phyloP scores from a whole-genome alignment of 1,140 invertebrate genomes.

The Popillia japonica region DNA sequence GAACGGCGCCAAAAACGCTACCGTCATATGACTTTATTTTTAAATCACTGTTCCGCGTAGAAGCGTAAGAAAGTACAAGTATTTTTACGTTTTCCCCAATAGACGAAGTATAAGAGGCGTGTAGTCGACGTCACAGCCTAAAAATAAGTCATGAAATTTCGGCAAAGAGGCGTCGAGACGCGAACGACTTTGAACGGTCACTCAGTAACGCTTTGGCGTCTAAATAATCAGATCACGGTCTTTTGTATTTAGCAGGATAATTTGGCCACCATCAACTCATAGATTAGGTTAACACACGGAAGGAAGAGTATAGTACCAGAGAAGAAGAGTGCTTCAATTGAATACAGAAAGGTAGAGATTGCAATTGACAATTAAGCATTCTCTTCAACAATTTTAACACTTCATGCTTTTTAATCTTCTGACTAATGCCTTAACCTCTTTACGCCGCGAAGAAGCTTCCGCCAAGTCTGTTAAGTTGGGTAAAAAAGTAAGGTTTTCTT shows the following conservation, averaged over 20 bases:
- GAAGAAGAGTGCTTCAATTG: not conserved
- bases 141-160: conserved; percentile 16
- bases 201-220: conserved; percentile 22
- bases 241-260: not conserved
- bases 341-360: not conserved
- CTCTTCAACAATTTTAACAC: not conserved
- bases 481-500: conserved; percentile 17
- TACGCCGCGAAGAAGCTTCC: not conserved
- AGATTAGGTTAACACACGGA: not conserved
- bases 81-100: conserved; percentile 18
- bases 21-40: not conserved
- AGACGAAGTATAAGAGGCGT: conserved; percentile 24
- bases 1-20: not conserved
- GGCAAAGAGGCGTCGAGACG: conserved; percentile 20
- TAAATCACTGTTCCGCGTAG: not conserved
- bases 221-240: conserved; percentile 17
- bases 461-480: conserved; percentile 1
- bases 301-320: not conserved
- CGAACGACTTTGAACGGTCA: conserved; percentile 37
- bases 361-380: not conserved
- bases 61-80: conserved; percentile 36
- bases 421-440: not conserved
- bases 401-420: conserved; percentile 1
- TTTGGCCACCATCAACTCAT: not conserved
- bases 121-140: conserved; percentile 35